Percentiles rank a stretch among this genome's conserved stretches.
Conservation (phyloP, 1,140 invertebrate genomes). For the Brachionus paranguensis region DNA sequence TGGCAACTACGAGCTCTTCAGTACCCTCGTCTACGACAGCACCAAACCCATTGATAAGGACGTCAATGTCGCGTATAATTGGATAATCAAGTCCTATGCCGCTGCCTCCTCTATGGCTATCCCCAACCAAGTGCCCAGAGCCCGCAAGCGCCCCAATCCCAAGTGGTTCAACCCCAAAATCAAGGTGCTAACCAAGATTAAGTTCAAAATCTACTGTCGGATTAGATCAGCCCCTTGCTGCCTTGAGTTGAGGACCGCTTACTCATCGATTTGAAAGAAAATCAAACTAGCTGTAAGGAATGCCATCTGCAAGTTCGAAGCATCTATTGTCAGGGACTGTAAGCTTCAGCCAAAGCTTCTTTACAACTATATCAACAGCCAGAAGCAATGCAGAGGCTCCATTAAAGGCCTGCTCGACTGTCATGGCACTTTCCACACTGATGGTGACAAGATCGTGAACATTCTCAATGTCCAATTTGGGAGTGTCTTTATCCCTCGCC, state of each 20-base stretch:
- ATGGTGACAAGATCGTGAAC: not conserved
- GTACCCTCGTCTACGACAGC: not conserved
- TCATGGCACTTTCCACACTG: not conserved
- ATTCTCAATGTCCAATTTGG: not conserved
- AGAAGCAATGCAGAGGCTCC: not conserved
- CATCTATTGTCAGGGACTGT: not conserved
- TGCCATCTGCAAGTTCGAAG: not conserved
- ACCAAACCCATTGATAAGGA: not conserved
- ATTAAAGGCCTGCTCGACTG: too few relatives aligned
- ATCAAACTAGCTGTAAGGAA: not conserved
- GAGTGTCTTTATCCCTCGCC: not conserved
- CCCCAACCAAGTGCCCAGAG: not conserved
- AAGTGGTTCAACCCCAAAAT: not conserved
- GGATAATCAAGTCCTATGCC: not conserved
- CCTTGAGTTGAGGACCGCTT: not conserved
- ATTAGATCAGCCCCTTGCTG: too few relatives aligned
- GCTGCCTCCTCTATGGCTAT: not conserved
- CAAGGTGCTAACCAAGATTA: too few relatives aligned
- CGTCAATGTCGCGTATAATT: not conserved
- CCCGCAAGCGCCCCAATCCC: not conserved
- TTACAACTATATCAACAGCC: not conserved
- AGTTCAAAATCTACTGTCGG: too few relatives aligned
- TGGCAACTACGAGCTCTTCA: not conserved
- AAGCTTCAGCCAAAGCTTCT: not conserved
- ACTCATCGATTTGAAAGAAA: not conserved